phyloP scores from a whole-genome alignment of 2,888 invertebrate genomes.

The Iselma pallidipennis region DNA sequence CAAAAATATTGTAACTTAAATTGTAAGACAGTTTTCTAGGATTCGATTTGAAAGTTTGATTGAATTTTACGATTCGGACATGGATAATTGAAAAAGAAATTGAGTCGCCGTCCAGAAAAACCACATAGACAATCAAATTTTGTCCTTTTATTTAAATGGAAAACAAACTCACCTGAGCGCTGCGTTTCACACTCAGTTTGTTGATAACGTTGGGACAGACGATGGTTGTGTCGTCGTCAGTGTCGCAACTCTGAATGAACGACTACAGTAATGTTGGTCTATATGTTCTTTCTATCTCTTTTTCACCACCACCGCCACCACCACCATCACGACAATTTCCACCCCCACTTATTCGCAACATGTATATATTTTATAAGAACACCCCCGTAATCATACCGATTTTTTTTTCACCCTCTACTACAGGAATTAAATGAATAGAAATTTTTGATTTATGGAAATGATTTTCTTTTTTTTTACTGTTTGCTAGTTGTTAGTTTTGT shows the following conservation, averaged over 20 bases:
- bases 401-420: slow-evolving; percentile 16
- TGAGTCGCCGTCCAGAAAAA: too few species aligned
- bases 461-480: slow-evolving; percentile 24
- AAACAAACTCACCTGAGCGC: slow-evolving; percentile 36
- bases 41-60: too few species aligned
- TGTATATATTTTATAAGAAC: slow-evolving; percentile 28
- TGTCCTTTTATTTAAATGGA: too few species aligned
- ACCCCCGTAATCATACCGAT: slow-evolving; percentile 34
- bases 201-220: slow-evolving; percentile 35
- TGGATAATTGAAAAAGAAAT: too few species aligned
- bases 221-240: slow-evolving; percentile 40
- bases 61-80: too few species aligned
- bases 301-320: slow-evolving; percentile 35
- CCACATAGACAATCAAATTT: too few species aligned
- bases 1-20: too few species aligned
- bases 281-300: slow-evolving; percentile 38
- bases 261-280: slow-evolving; percentile 30
- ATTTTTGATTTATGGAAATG: slow-evolving; percentile 30
- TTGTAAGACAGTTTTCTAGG: too few species aligned
- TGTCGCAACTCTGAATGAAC: slow-evolving; percentile 47
- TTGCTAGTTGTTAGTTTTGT: neutral
- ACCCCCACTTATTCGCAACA: neutral
- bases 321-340: too few species aligned
- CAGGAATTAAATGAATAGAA: slow-evolving; percentile 26
- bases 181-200: neutral